These are phyloP conservation scores for Oryzias melastigma DNA, from an alignment of 2,113 vertebrate species.

Conservation along the genomic window DNA sequence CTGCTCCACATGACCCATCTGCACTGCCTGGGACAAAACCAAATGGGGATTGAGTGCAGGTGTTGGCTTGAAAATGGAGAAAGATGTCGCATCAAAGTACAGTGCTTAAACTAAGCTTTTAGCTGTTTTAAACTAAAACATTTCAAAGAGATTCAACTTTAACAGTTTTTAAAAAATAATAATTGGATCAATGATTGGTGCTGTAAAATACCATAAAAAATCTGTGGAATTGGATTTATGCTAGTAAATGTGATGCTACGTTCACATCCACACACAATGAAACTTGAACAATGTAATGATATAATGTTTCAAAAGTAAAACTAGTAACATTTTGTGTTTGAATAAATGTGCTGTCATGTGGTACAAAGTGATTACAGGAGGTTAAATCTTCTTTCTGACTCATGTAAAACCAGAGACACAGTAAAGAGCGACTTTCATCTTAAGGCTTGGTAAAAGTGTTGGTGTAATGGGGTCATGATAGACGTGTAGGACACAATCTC, in stretches of 20 bases:
- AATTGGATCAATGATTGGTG: too few relatives aligned
- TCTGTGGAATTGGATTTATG: too few relatives aligned
- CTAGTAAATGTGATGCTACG: too few relatives aligned
- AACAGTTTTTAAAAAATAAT: too few relatives aligned
- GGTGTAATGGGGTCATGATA: conserved; percentile 66
- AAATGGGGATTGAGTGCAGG: conserved; percentile 15
- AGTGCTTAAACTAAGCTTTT: not conserved
- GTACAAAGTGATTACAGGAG: too few relatives aligned
- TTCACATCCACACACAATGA: too few relatives aligned
- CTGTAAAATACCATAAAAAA: too few relatives aligned
- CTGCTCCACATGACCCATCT: conserved; percentile 36
- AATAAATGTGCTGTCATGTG: too few relatives aligned
- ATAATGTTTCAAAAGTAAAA: too few relatives aligned
- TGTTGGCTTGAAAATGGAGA: conserved; percentile 15
- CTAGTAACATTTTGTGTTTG: too few relatives aligned
- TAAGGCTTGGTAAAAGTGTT: conserved; percentile 50
- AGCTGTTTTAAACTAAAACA: not conserved
- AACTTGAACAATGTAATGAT: too few relatives aligned
- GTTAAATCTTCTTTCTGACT: not conserved
- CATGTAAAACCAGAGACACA: conserved; percentile 29
- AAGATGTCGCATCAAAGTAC: not conserved
- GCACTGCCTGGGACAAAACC: conserved; percentile 13
- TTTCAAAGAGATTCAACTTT: not conserved
- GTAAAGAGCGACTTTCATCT: conserved; percentile 47
- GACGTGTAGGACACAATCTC: conserved; percentile 53